Evolutionary conservation across 2,113 vertebrate genomes (phyloP).

Genomic region (Gavia stellata): DNA sequence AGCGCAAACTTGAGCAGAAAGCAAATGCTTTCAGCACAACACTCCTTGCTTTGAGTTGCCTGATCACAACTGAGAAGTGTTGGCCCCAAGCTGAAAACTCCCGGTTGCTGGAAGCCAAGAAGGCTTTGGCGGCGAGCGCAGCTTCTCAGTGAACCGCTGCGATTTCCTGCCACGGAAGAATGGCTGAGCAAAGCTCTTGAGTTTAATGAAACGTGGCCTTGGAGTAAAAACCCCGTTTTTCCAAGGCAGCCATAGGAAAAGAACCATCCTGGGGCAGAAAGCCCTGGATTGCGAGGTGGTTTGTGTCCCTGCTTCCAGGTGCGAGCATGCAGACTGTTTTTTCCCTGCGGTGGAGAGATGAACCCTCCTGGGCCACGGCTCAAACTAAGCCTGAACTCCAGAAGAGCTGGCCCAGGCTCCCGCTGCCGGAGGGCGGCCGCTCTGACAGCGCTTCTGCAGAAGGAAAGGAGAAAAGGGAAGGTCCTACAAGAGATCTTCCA

Average conservation of each 20-base stretch:
- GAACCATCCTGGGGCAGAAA: neutral
- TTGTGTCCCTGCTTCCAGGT: neutral
- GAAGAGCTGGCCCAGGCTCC: neutral
- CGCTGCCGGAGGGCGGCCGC: neutral
- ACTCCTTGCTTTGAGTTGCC: slow-evolving; percentile 16
- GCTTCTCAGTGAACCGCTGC: neutral
- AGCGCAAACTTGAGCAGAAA: slow-evolving; percentile 31
- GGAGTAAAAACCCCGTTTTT: neutral
- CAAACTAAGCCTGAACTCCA: neutral
- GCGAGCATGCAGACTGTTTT: neutral
- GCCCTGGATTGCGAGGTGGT: neutral
- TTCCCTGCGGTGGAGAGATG: neutral
- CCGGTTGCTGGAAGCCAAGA: neutral
- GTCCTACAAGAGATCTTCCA: neutral
- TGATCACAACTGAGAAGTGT: slow-evolving; percentile 36
- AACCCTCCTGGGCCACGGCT: neutral
- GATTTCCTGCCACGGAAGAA: neutral
- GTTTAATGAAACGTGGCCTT: neutral
- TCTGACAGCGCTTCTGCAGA: neutral
- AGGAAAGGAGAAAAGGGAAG: neutral
- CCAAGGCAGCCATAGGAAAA: neutral
- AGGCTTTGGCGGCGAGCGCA: slow-evolving; percentile 5
- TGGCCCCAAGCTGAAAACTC: slow-evolving; percentile 46
- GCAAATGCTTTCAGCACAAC: slow-evolving; percentile 45
- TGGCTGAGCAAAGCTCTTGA: neutral